These are phyloP conservation scores for Antigone vipio DNA, from an alignment of 2,113 vertebrate genomes.

Conservation along the genomic window DNA sequence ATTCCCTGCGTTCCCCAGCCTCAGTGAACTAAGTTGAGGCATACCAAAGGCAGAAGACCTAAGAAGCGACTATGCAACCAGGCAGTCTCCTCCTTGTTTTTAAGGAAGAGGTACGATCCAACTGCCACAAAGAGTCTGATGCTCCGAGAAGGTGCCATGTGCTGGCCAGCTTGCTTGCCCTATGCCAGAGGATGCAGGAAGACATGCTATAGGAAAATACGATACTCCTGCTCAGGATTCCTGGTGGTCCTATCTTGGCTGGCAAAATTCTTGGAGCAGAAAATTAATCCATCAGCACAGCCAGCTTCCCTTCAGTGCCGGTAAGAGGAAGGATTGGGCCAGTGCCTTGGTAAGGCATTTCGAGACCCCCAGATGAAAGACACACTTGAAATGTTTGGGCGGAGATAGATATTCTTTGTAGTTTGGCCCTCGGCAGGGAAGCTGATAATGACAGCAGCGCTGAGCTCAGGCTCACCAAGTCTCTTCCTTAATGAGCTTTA, in stretches of 20 bases:
- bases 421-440: neutral
- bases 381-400: neutral
- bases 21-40: neutral
- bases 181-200: neutral
- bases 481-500: neutral
- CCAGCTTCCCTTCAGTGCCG: neutral
- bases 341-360: neutral
- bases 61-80: neutral
- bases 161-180: neutral
- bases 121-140: neutral
- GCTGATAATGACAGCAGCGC: neutral
- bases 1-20: fast-evolving
- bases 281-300: neutral
- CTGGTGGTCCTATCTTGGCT: neutral
- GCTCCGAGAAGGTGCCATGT: neutral
- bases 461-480: neutral
- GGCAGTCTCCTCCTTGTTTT: neutral
- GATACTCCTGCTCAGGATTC: neutral
- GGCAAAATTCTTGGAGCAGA: neutral
- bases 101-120: neutral
- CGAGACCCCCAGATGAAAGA: neutral
- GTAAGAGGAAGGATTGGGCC: neutral
- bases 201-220: neutral
- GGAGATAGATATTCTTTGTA: neutral
- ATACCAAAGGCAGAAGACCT: neutral